Percentiles rank a stretch among this genome's conserved stretches.
These are phyloP conservation scores for Meloidogyne hapla DNA, from an alignment of 1,140 invertebrate species.

Conservation along the genomic window DNA sequence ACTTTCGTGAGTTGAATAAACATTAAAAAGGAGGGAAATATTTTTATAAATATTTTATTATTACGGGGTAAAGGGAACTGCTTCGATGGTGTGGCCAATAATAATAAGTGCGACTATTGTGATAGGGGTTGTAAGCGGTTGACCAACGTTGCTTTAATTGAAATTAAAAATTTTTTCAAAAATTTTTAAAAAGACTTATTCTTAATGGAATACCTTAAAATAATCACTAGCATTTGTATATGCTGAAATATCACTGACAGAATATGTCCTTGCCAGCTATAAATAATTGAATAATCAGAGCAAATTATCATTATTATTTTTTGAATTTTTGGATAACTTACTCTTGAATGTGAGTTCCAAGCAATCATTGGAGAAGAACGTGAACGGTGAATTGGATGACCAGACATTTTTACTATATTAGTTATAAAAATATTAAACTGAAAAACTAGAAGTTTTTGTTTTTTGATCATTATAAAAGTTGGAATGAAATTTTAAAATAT, in stretches of 20 bases:
- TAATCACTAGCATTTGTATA: conserved; percentile 24
- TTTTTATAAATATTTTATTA: not conserved
- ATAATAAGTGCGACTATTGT: conserved; percentile 18
- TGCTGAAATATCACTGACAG: conserved; percentile 16
- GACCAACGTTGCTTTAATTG: conserved; percentile 23
- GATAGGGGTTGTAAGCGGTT: conserved; percentile 25
- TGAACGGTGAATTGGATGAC: conserved; percentile 12
- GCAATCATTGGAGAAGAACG: conserved; percentile 23
- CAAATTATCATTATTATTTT: no score
- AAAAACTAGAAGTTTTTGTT: no score
- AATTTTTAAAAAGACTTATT: not conserved
- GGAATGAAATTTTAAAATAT: no score
- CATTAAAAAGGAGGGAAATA: not conserved
- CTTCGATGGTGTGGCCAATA: conserved; percentile 22
- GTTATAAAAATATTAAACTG: no score
- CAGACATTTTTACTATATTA: not conserved
- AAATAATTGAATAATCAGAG: not conserved
- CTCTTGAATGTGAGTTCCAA: conserved; percentile 22
- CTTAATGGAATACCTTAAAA: no score
- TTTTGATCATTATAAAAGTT: no score
- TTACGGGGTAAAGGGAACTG: conserved; percentile 19
- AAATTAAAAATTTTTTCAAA: not conserved
- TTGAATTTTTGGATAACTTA: not conserved
- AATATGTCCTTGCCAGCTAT: conserved; percentile 25
- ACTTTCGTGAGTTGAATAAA: conserved; percentile 23